Evolutionary conservation across 2,797 vertebrate genomes (phyloP).

Genomic region (Acanthurus lineatus): DNA sequence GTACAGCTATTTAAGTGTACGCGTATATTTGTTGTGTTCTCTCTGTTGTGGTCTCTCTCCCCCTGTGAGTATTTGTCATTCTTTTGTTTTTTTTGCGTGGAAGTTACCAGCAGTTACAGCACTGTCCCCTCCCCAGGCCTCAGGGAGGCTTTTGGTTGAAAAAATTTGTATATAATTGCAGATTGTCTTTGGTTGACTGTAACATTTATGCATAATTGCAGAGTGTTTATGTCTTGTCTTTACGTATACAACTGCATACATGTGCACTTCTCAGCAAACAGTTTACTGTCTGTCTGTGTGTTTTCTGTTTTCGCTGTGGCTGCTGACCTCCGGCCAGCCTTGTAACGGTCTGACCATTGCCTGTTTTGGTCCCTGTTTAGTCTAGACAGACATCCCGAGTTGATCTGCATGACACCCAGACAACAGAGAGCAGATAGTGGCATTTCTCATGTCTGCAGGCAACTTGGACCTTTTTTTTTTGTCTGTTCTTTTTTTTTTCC

Average conservation of each 20-base stretch:
- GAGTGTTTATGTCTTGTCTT: conserved; percentile 38
- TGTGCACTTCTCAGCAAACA: conserved; percentile 25
- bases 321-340: conserved; percentile 76
- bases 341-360: conserved; percentile 72
- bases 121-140: conserved; percentile 46
- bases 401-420: conserved; percentile 82
- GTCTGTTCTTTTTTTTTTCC: conserved; percentile 16
- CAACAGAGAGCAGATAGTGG: conserved; percentile 81
- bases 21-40: conserved; percentile 65
- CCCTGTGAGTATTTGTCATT: conserved; percentile 61
- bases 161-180: conserved; percentile 70
- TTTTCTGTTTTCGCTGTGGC: conserved; percentile 63
- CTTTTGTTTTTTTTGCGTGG: conserved; percentile 48
- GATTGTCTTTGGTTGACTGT: conserved; percentile 46
- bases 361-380: conserved; percentile 82
- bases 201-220: conserved; percentile 65
- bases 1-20: conserved; percentile 76
- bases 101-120: conserved; percentile 58
- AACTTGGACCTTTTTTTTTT: conserved; percentile 69
- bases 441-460: conserved; percentile 84
- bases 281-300: conserved; percentile 36
- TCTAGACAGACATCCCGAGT: conserved; percentile 85
- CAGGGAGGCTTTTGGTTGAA: conserved; percentile 28
- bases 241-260: conserved; percentile 27
- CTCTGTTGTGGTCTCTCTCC: conserved; percentile 72